Evolutionary conservation across 35 echinoderm and acorn worm genomes (phyloP).

Genomic region (Diadema setosum): DNA sequence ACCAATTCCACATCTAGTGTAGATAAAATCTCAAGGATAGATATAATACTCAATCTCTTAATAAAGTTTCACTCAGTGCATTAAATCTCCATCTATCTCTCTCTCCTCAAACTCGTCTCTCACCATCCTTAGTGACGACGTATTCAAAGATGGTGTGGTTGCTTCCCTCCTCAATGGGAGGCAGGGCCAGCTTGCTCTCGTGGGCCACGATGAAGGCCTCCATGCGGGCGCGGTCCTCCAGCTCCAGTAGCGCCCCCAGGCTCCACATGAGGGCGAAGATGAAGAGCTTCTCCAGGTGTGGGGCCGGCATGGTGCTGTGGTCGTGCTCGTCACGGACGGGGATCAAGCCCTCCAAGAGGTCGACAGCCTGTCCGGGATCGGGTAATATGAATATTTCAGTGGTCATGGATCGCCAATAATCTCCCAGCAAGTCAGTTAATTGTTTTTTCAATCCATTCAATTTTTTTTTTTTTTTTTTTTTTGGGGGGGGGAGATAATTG

Average conservation of each 20-base stretch:
- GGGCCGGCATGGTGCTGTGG: constrained; percentile 58
- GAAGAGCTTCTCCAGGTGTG: constrained; percentile 92
- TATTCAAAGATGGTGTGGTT: constrained; percentile 95
- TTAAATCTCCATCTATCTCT: too few species aligned
- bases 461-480: too few species aligned
- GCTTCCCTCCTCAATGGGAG: constrained; percentile 72
- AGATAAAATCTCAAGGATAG: too few species aligned
- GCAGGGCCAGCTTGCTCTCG: constrained; percentile 75
- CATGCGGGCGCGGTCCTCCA: constrained; percentile 94
- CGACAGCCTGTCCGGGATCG: constrained; percentile 53
- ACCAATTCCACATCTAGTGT: too few species aligned
- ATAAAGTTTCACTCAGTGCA: too few species aligned
- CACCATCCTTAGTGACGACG: constrained; percentile 82
- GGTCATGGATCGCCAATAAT: too few species aligned
- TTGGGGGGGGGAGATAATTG: too few species aligned
- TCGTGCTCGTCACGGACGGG: constrained; percentile 94
- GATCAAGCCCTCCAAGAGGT: constrained; percentile 81
- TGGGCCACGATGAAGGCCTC: constrained; percentile 83
- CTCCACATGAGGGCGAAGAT: constrained; percentile 99
- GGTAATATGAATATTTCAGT: too few species aligned
- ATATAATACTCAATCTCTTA: too few species aligned
- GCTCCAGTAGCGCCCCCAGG: constrained; percentile 87
- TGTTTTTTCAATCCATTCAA: too few species aligned
- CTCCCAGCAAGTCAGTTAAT: too few species aligned
- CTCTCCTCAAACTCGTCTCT: too few species aligned